Evolutionary conservation across 2,113 vertebrate species (phyloP), one percentile per base, ranked within the genome.

Genomic region (Formicarius rufipectus): DNA sequence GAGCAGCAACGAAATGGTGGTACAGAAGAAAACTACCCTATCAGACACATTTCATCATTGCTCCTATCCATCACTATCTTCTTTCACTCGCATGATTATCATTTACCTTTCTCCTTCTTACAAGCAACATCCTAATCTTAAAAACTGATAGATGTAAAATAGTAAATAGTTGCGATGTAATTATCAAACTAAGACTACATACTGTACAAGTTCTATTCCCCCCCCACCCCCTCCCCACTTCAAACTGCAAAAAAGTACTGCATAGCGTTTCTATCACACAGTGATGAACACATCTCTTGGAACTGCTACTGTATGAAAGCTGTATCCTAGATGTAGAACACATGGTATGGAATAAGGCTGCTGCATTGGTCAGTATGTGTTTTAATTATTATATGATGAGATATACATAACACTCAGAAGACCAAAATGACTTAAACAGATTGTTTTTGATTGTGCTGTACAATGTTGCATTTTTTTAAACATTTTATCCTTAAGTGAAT

Each of bases 1-100:
- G 84, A 95, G 94, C 97, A 97, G 95, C 91, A 95, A 95, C 84
- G 97, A 98, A 97, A 97, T 97, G 96, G 96, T 97, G 96, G 95
- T 96, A 85, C 21, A 89, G 94, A 87, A 89, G 72, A 93, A 96
- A 97, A 95, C 90, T 84, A 62, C 72, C 75, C 84, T 93, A 94
- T 92, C 94, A 97, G 93, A 93, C 95, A 97, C 88, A 93, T 95
- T 97, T 96, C 88, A 93, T 97, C 97, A 96, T 77, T 90, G 93
- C 94, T 86, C 93, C 94, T 96, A 95, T 96, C 93, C 93, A 94
- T 97, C 90, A 93, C 90, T 86, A 96, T 92, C 96, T 94, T 92
- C 91, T 86, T 87, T 91, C 11, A 1, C 75, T 68, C 68, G 91
- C 66, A 58, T 44, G 85, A 89, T 88, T 94, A 91, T 95, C 53